Base-by-base conservation (phyloP, 2,888 invertebrate species). In the Dynastes tityus region DNA sequence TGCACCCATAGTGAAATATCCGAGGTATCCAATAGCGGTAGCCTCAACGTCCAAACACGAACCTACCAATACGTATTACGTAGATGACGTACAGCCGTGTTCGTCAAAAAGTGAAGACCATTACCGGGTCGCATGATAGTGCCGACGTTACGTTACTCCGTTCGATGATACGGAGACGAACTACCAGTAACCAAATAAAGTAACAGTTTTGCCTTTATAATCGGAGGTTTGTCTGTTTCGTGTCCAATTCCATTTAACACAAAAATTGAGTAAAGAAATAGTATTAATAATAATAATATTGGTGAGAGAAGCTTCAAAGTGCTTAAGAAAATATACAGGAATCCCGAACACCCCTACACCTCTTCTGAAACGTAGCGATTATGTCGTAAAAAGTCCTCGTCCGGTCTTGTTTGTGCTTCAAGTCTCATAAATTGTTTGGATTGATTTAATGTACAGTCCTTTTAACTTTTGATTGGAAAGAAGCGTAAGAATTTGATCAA, bases 21-120 rank as follows among this genome's bases (percentile, higher is more conserved):
- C 87, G 82, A 58, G 73, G 40, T 73, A 73, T 22, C 82, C 83
- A 76, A 81, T 83, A 71, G 84, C 85, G 51, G 86, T 87, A 80
- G 85, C 88, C 80, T 90, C 91, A 83, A 91, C 91, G 85, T 91
- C 91, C 85, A 89, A 90, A 88, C 80, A 80, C 63, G 85, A 86
- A 80, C 85, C 86, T 49, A 70, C 55, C 22, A 45, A 64, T 49
- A 82, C 82, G 74, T 86, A 86, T 82, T 88, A 88, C 83, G 83
- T 89, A 68, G 89, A 89, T 82, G 89, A 90, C 82, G 89, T 89
- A 58, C 90, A 90, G 81, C 90, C 90, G 58, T 90, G 90, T 84
- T 89, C 89, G 79, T 89, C 89, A 63, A 89, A 89, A 86, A 87
- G 86, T 85, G 86, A 86, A 78, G 87, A 87, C 80, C 86, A 86